Conservation (phyloP, 2,888 invertebrate genomes). For the Cantharis rufa region DNA sequence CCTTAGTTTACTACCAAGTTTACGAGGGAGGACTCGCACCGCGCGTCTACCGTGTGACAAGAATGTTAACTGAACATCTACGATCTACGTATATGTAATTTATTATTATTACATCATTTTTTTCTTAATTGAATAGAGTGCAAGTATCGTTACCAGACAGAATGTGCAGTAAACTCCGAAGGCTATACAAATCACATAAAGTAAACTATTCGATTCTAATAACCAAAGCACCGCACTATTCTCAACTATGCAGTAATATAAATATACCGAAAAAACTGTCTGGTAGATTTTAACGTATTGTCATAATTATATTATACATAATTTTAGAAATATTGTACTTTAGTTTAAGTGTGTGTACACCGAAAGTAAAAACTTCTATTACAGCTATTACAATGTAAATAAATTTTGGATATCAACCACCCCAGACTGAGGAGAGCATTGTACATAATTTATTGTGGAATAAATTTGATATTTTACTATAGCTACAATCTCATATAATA, state of each 20-base stretch:
- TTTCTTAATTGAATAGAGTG: slow-evolving; percentile 2
- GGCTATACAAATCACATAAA: not conserved
- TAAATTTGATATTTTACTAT: not conserved
- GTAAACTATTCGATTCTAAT: not conserved
- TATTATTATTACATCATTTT: slow-evolving; percentile 22
- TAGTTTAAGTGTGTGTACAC: not conserved
- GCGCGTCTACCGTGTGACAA: slow-evolving; percentile 23
- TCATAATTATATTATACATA: no score
- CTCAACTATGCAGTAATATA: not conserved
- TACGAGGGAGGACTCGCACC: slow-evolving; percentile 21
- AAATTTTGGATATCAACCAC: not conserved
- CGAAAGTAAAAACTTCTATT: not conserved
- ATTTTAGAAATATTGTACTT: no score
- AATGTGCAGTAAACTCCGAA: not conserved
- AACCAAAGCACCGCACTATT: not conserved
- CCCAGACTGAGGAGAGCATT: not conserved
- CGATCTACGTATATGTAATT: slow-evolving; percentile 14
- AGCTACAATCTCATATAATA: not conserved
- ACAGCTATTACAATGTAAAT: not conserved
- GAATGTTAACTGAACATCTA: slow-evolving; percentile 23
- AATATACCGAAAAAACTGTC: no score
- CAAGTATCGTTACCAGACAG: not conserved
- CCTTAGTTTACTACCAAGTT: slow-evolving; percentile 17
- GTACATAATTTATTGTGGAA: not conserved
- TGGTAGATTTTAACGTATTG: no score